Evolutionary conservation across 2,113 vertebrate species (phyloP).

Genomic region (Mesitornis unicolor): DNA sequence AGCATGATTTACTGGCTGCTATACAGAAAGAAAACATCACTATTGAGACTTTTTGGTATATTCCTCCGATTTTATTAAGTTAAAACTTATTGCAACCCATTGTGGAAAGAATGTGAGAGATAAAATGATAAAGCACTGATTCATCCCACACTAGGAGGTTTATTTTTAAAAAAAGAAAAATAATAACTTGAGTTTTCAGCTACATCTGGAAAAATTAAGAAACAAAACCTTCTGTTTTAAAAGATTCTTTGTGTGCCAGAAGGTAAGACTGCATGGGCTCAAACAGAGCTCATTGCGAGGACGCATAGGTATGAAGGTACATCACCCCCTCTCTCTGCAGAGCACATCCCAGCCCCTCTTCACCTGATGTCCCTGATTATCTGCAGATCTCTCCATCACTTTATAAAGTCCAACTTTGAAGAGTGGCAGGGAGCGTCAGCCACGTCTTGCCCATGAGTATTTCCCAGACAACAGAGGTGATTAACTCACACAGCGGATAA

Average conservation of each 20-base stretch:
- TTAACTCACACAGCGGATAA: background rate
- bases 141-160: background rate
- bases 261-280: background rate
- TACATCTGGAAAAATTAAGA: background rate
- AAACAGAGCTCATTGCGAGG: background rate
- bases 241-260: background rate
- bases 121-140: background rate
- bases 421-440: background rate
- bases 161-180: background rate
- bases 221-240: background rate
- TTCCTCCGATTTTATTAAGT: background rate
- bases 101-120: background rate
- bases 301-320: background rate
- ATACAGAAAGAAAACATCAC: background rate
- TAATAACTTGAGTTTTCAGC: background rate
- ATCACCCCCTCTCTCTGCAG: background rate
- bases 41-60: background rate
- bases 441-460: background rate
- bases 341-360: background rate
- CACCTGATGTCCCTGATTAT: background rate
- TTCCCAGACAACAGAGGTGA: background rate
- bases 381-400: background rate
- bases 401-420: background rate
- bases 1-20: slow-evolving; percentile 1
- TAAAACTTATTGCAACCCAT: background rate